Evolutionary conservation across 2,888 invertebrate genomes (phyloP).

Genomic region (Cosmia pyralina): DNA sequence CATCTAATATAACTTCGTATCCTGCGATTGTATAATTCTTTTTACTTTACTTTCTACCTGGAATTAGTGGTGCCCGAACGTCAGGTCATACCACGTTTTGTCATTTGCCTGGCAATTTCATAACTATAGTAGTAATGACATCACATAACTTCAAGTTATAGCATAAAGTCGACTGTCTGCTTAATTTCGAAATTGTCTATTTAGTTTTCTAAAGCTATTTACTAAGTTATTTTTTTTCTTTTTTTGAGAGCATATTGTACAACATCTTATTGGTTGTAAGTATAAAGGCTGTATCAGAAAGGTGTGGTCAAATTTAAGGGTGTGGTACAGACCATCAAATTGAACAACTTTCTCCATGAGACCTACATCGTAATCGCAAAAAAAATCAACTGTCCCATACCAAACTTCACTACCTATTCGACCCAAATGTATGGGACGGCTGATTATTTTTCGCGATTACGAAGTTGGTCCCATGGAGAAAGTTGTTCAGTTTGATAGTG

Average conservation of each 20-base stretch:
- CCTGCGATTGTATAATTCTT: conserved; percentile 56
- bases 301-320: no score
- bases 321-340: no score
- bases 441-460: no score
- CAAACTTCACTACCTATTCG: no score
- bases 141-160: conserved; percentile 19
- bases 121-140: conserved; percentile 22
- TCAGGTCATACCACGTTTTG: conserved; percentile 23
- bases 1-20: conserved; percentile 31
- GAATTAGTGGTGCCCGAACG: conserved; percentile 11
- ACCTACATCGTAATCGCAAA: no score
- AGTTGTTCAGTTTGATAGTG: no score
- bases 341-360: no score
- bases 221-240: neutral
- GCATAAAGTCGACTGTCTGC: neutral
- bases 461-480: no score
- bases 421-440: no score
- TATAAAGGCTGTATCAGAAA: no score
- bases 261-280: neutral
- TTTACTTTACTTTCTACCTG: conserved; percentile 49
- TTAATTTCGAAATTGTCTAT: neutral
- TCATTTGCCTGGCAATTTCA: conserved; percentile 28
- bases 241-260: neutral
- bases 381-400: no score
- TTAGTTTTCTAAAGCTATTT: neutral